phyloP scores from a whole-genome alignment of 2,888 invertebrate species.

The Chrysopilus asiliformis region DNA sequence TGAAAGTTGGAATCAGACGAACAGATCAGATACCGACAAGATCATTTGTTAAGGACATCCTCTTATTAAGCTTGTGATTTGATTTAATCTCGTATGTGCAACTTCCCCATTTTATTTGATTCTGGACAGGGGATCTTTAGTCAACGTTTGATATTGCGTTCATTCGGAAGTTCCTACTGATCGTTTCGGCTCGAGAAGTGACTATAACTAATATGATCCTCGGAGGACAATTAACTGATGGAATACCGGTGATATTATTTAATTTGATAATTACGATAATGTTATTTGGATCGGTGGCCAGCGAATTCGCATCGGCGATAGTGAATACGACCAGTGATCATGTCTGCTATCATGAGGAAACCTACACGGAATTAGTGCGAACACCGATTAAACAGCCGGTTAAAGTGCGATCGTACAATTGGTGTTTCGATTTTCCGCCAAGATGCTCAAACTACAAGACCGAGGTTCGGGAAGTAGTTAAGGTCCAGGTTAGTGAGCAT shows the following conservation, averaged over 20 bases:
- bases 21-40: not conserved
- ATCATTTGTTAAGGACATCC: too few species aligned
- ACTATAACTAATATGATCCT: too few species aligned
- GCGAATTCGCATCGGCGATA: too few species aligned
- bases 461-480: conserved; percentile 53
- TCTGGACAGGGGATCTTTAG: not conserved
- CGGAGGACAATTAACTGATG: too few species aligned
- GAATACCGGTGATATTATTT: too few species aligned
- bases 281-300: too few species aligned
- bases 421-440: conserved; percentile 72
- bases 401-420: conserved; percentile 55
- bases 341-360: conserved; percentile 32
- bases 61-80: too few species aligned
- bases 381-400: conserved; percentile 43
- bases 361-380: conserved; percentile 40
- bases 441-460: conserved; percentile 60
- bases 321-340: conserved; percentile 18
- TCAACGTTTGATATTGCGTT: not conserved
- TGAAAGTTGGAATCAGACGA: too few species aligned
- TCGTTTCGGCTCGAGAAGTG: too few species aligned
- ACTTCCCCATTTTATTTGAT: not conserved
- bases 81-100: not conserved
- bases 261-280: too few species aligned
- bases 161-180: too few species aligned
- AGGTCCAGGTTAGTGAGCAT: conserved; percentile 47